A percentile compares a stretch with the other conserved stretches of the same genome.
Conservation (phyloP, 2,113 vertebrate species). For the Melanerpes aurifrons region DNA sequence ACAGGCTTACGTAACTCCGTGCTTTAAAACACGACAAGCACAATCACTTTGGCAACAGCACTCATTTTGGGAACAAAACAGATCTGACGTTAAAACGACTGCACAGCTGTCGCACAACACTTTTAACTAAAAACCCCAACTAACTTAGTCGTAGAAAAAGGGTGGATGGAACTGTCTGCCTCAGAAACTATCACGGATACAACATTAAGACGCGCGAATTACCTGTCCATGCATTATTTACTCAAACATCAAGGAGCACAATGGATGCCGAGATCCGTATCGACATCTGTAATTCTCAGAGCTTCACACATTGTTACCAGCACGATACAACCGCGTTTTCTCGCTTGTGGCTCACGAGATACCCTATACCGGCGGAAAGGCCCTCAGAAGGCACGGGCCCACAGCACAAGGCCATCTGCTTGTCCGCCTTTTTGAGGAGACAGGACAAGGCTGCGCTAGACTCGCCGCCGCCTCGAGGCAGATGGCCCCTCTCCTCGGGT, state of each 20-base stretch:
- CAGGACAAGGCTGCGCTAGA: neutral
- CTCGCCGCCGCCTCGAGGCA: neutral
- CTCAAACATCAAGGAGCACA: neutral
- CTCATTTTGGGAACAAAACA: neutral
- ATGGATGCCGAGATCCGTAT: neutral
- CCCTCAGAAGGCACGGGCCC: fast-evolving
- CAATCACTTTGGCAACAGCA: neutral
- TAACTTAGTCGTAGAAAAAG: neutral
- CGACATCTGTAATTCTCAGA: neutral
- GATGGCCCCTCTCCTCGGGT: neutral
- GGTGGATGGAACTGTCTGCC: neutral
- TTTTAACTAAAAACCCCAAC: neutral
- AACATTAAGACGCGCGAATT: fast-evolving
- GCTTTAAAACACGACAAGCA: neutral
- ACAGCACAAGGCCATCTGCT: neutral
- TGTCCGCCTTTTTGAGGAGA: neutral
- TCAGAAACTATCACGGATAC: neutral
- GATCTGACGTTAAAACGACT: neutral
- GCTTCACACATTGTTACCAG: neutral
- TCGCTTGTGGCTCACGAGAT: neutral
- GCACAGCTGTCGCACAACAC: neutral
- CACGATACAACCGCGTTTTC: neutral
- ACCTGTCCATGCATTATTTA: neutral
- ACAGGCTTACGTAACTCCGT: neutral
- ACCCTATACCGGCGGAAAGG: neutral